A percentile compares a stretch with the other conserved stretches of the same genome.
These are phyloP conservation scores for Tapirus terrestris DNA, from an alignment of 2,113 vertebrate genomes.

Conservation along the genomic window DNA sequence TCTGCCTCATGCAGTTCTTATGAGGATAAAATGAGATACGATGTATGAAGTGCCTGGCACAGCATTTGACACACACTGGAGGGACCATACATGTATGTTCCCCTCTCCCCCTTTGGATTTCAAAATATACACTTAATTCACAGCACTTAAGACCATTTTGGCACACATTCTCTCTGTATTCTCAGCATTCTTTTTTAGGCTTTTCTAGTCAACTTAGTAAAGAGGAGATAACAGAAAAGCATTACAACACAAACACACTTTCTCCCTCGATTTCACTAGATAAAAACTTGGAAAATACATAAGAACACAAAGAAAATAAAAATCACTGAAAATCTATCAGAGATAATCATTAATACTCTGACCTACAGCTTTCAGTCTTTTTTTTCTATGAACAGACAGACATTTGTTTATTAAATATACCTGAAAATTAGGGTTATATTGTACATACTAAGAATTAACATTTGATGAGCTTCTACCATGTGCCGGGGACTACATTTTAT, in stretches of 20 bases:
- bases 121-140: conserved; percentile 41
- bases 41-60: not conserved
- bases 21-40: not conserved
- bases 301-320: conserved; percentile 51
- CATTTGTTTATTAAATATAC: conserved; percentile 4
- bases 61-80: not conserved
- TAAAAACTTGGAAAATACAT: conserved; percentile 46
- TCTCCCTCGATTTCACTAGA: not conserved
- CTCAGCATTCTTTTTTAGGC: not conserved
- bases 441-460: conserved; percentile 13
- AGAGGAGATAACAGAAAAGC: not conserved
- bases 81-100: not conserved
- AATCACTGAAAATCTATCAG: not conserved
- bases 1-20: conserved; percentile 23
- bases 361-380: not conserved
- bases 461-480: conserved; percentile 24
- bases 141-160: not conserved
- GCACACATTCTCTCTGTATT: not conserved
- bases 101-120: conserved; percentile 3
- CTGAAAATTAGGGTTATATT: conserved; percentile 15
- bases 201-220: conserved; percentile 51
- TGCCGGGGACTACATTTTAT: not conserved
- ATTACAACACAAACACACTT: conserved; percentile 4
- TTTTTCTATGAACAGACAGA: conserved; percentile 28
- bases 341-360: not conserved